Evolutionary conservation across 2,797 vertebrate species (phyloP).

Genomic region (Atherinosoma microstoma): DNA sequence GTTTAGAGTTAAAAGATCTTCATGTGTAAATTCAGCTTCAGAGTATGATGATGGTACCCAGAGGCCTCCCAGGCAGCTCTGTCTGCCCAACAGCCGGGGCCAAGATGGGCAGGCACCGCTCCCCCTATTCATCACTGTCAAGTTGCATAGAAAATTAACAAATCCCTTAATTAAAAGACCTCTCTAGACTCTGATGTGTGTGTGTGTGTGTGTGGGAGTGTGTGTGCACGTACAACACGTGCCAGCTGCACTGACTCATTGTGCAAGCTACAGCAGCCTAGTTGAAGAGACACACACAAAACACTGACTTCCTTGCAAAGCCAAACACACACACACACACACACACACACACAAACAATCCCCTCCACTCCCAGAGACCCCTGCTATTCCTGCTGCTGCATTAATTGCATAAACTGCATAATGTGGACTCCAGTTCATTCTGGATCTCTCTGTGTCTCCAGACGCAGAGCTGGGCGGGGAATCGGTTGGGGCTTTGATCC

Average conservation of each 20-base stretch:
- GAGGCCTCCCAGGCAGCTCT: conserved; percentile 56
- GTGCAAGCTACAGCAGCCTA: conserved; percentile 53
- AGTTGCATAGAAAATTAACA: conserved; percentile 80
- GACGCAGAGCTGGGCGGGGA: conserved; percentile 48
- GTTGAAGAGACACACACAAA: conserved; percentile 47
- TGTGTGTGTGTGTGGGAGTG: conserved; percentile 28
- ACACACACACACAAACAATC: conserved; percentile 27
- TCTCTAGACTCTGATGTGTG: conserved; percentile 49
- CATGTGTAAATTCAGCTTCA: conserved; percentile 45
- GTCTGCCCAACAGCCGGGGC: conserved; percentile 55
- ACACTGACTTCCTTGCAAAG: too few species aligned
- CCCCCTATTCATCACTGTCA: conserved; percentile 79
- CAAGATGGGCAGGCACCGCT: conserved; percentile 54
- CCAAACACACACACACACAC: conserved; percentile 4
- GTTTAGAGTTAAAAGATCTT: conserved; percentile 47
- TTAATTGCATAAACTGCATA: conserved; percentile 75
- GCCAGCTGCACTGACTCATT: conserved; percentile 71
- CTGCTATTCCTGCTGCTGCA: conserved; percentile 43
- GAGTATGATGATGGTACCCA: conserved; percentile 50
- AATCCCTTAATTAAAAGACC: conserved; percentile 82
- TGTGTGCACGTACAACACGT: conserved; percentile 39
- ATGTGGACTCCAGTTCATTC: conserved; percentile 58
- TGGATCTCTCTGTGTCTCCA: conserved; percentile 53
- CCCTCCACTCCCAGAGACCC: conserved; percentile 25
- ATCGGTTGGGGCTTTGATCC: conserved; percentile 69